Percentiles rank a stretch among this genome's conserved stretches.
Conservation (phyloP, 2,888 invertebrate species). For the Pantelozetes paolii region DNA sequence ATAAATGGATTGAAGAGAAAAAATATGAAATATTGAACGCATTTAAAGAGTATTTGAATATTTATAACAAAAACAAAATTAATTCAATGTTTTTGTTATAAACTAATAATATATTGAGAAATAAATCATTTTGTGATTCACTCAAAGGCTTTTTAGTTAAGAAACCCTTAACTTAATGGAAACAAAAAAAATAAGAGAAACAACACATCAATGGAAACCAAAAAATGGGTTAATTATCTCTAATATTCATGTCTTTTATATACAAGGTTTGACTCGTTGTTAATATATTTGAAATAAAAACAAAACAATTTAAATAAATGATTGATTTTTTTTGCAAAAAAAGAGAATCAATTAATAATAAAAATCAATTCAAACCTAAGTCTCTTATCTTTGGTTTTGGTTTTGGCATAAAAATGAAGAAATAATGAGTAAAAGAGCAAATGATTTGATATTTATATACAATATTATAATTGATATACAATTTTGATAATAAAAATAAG, state of each 20-base stretch:
- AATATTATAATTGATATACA: neutral
- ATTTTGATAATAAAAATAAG: neutral
- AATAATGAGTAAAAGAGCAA: neutral
- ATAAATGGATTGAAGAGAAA: neutral
- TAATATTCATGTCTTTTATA: neutral
- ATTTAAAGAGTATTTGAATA: neutral
- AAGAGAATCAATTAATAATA: neutral
- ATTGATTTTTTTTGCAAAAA: neutral
- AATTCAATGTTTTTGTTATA: neutral
- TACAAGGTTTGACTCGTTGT: too few species aligned
- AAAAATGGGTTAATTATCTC: conserved; percentile 25
- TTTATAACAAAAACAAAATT: neutral
- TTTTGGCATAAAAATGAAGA: neutral
- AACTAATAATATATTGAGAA: neutral
- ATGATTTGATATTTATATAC: neutral
- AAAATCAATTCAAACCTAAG: neutral
- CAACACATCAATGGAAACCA: neutral
- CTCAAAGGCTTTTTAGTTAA: neutral
- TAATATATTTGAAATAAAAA: too few species aligned
- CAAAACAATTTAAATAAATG: neutral
- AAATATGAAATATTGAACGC: too few species aligned
- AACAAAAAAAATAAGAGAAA: neutral
- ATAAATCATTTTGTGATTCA: neutral
- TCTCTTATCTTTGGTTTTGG: neutral
- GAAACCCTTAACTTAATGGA: neutral